Conservation (phyloP, 2,797 vertebrate species). For the Poeciliopsis paucimaculata region DNA sequence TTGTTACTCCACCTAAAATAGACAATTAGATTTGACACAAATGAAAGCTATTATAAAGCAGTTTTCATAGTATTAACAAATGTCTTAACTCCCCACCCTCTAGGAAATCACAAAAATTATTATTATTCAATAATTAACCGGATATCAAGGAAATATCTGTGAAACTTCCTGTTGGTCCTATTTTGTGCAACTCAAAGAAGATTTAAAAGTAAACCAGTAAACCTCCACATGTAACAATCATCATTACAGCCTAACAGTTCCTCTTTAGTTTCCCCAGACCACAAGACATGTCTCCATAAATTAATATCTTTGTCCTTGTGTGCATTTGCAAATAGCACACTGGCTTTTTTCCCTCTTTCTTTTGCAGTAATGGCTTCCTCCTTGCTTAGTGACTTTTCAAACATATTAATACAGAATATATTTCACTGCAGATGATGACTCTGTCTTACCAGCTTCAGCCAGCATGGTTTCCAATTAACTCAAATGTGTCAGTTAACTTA, state of each 20-base stretch:
- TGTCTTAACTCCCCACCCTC: background rate
- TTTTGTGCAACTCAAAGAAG: background rate
- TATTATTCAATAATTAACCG: background rate
- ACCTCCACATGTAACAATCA: too few relatives aligned
- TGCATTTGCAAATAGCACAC: too few relatives aligned
- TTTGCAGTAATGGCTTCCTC: too few relatives aligned
- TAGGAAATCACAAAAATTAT: background rate
- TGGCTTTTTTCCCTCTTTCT: too few relatives aligned
- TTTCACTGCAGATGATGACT: background rate
- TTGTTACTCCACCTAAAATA: constrained; percentile 1
- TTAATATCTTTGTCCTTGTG: too few relatives aligned
- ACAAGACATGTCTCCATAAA: too few relatives aligned
- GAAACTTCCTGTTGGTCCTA: background rate
- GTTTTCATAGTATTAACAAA: background rate
- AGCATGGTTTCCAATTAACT: background rate
- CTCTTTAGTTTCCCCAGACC: too few relatives aligned
- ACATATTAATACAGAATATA: too few relatives aligned
- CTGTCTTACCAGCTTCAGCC: background rate
- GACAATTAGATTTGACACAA: background rate
- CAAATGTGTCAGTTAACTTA: background rate
- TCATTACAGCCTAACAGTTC: too few relatives aligned
- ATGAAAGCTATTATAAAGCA: background rate
- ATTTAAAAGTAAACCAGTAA: background rate
- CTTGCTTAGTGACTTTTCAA: too few relatives aligned
- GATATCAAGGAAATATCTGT: background rate